phyloP scores from a whole-genome alignment of 37 sponge, comb jelly and placozoan species.

The Amphimedon queenslandica region DNA sequence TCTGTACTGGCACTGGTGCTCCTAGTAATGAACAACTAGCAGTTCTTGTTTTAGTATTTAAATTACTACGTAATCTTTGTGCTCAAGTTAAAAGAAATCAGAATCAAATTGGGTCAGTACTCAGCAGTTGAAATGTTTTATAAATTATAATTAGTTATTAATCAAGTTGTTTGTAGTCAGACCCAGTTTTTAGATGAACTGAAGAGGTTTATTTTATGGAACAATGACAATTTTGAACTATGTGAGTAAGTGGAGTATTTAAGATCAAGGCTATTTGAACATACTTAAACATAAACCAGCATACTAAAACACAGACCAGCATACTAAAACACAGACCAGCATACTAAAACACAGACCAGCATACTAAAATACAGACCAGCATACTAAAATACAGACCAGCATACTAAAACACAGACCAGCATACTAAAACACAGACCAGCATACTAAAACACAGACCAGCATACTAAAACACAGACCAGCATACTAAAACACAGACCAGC shows the following conservation, averaged over 20 bases:
- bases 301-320: slow-evolving; percentile 29
- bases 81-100: slow-evolving; percentile 46
- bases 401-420: background rate
- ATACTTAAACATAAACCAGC: background rate
- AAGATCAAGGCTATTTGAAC: background rate
- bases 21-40: too few species aligned
- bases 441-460: slow-evolving; percentile 1
- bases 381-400: slow-evolving; percentile 17
- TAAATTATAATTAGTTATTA: too few species aligned
- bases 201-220: too few species aligned
- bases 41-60: slow-evolving; percentile 4
- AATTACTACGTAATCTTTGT: slow-evolving; percentile 45
- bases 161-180: too few species aligned
- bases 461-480: background rate
- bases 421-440: slow-evolving; percentile 12
- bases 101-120: slow-evolving; percentile 23
- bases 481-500: slow-evolving; percentile 2
- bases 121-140: too few species aligned
- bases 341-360: slow-evolving; percentile 27
- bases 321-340: slow-evolving; percentile 31
- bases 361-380: slow-evolving; percentile 2
- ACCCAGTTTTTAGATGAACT: too few species aligned
- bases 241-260: background rate
- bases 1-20: too few species aligned
- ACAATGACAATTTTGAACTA: too few species aligned